These are phyloP conservation scores for Pantherophis vulpinus DNA, from an alignment of 2,797 vertebrate species.

Conservation along the genomic window DNA sequence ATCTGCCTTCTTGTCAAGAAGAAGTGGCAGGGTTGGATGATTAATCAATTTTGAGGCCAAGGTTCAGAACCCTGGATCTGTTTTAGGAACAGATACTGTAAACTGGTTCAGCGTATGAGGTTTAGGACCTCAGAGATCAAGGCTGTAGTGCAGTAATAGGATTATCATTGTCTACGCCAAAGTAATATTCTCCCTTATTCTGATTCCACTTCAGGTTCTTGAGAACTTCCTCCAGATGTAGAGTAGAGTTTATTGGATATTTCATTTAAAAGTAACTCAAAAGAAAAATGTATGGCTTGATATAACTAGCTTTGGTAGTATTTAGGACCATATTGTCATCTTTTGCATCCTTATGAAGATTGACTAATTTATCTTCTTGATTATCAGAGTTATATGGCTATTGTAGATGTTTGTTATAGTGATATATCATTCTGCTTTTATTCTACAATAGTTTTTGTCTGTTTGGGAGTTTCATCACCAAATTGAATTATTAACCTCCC, in stretches of 20 bases:
- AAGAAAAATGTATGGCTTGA: neutral
- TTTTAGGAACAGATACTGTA: neutral
- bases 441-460: neutral
- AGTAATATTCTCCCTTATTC: neutral
- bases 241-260: neutral
- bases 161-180: neutral
- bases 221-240: neutral
- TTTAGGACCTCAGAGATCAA: neutral
- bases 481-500: neutral
- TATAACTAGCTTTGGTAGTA: neutral
- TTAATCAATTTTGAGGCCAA: neutral
- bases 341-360: neutral
- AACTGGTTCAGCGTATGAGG: neutral
- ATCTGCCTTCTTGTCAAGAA: neutral
- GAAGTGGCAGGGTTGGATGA: neutral
- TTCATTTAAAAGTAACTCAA: neutral
- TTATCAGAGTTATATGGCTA: neutral
- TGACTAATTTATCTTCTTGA: neutral
- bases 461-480: neutral
- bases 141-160: neutral
- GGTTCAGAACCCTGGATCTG: neutral
- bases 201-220: neutral
- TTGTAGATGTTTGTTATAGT: neutral
- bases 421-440: neutral
- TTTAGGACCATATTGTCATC: neutral